Percentiles rank a stretch among this genome's conserved stretches.
phyloP scores from a whole-genome alignment of 2,113 vertebrate species.

The Brienomyrus longianalis region DNA sequence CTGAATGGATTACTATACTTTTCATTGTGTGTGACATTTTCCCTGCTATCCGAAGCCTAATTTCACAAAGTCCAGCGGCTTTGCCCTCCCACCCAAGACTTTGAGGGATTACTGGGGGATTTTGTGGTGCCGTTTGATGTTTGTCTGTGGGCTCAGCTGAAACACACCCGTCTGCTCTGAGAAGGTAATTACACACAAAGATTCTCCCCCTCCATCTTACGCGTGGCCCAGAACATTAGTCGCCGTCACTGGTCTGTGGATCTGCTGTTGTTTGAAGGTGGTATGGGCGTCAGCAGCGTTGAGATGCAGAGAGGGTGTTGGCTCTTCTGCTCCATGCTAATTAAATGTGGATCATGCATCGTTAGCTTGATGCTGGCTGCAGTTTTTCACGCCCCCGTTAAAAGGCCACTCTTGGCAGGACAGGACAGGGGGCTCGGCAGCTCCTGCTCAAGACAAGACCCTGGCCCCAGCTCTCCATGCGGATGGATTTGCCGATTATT shows the following conservation, averaged over 20 bases:
- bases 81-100: not conserved
- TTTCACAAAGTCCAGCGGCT: not conserved
- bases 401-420: not conserved
- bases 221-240: not conserved
- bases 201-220: not conserved
- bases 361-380: not conserved
- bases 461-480: not conserved
- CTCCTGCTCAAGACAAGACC: not conserved
- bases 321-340: not conserved
- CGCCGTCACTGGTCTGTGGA: not conserved
- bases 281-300: not conserved
- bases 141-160: not conserved
- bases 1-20: not conserved
- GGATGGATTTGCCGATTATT: not conserved
- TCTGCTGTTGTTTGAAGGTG: not conserved
- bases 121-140: not conserved
- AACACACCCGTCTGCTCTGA: not conserved
- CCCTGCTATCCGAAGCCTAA: not conserved
- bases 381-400: not conserved
- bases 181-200: conserved; percentile 3
- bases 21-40: not conserved
- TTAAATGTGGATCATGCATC: not conserved
- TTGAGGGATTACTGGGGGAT: conserved; percentile 1
- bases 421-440: not conserved
- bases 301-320: not conserved